phyloP scores from a whole-genome alignment of 2,888 invertebrate species.

The Ennomos quercinarius region DNA sequence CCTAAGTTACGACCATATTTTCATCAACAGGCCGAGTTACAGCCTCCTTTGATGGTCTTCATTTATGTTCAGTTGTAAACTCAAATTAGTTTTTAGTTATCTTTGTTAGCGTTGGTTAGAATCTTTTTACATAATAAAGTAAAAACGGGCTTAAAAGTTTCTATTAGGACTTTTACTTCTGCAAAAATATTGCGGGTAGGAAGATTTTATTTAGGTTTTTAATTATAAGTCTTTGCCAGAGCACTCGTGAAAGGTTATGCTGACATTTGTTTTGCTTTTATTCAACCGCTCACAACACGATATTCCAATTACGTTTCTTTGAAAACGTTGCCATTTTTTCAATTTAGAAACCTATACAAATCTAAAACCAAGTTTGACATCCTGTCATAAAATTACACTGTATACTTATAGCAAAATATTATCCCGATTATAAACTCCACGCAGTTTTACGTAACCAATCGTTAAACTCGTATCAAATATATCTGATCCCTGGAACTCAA shows the following conservation, averaged over 20 bases:
- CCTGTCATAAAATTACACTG: no score
- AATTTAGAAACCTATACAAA: conserved; percentile 7
- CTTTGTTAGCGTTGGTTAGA: conserved; percentile 17
- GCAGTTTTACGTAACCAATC: no score
- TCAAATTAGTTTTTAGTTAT: conserved; percentile 28
- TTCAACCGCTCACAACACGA: conserved; percentile 4
- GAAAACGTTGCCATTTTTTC: conserved; percentile 11
- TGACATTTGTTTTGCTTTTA: neutral
- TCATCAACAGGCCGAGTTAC: conserved; percentile 30
- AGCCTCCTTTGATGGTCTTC: conserved; percentile 24
- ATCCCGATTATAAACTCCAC: no score
- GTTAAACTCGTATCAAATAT: no score
- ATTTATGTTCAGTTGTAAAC: conserved; percentile 25
- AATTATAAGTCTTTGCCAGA: neutral
- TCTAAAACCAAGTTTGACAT: neutral
- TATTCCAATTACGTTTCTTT: conserved; percentile 8
- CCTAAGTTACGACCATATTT: conserved; percentile 24
- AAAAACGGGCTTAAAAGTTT: neutral
- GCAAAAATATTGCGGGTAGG: neutral
- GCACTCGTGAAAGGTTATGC: neutral
- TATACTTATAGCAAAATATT: no score
- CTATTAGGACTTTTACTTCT: neutral
- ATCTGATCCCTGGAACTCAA: no score
- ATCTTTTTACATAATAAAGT: conserved; percentile 21
- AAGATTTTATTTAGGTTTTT: no score